A percentile compares a stretch with the other conserved stretches of the same genome.
phyloP scores from a whole-genome alignment of 2,797 vertebrate species.

The Gallinago stenura region DNA sequence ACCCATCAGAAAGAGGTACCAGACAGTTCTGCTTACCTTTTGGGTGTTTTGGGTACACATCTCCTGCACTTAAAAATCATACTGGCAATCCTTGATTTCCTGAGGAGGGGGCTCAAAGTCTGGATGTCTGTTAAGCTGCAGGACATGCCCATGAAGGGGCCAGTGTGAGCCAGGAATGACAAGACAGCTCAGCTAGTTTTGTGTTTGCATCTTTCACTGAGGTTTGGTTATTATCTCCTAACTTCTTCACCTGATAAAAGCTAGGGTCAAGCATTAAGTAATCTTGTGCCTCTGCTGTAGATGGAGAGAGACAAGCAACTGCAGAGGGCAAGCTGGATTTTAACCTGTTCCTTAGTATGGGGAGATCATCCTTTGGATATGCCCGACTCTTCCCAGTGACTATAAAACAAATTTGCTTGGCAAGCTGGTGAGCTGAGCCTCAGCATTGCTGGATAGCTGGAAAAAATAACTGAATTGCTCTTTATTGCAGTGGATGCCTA shows the following conservation, averaged over 20 bases:
- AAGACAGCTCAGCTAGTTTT: neutral
- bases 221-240: neutral
- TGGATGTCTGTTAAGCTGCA: neutral
- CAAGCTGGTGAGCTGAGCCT: neutral
- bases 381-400: neutral
- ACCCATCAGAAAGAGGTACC: neutral
- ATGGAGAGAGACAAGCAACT: neutral
- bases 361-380: neutral
- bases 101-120: neutral
- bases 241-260: neutral
- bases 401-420: neutral
- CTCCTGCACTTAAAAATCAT: neutral
- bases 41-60: neutral
- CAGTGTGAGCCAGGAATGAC: accelerated
- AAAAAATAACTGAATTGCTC: neutral
- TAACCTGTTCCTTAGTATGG: neutral
- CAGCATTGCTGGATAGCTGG: neutral
- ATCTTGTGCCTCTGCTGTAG: neutral
- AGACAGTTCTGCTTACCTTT: neutral
- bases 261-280: neutral
- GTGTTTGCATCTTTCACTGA: neutral
- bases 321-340: neutral
- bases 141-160: neutral
- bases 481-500: neutral
- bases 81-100: neutral